Evolutionary conservation across 2,113 vertebrate genomes (phyloP).

Genomic region (Toxotes jaculatrix): DNA sequence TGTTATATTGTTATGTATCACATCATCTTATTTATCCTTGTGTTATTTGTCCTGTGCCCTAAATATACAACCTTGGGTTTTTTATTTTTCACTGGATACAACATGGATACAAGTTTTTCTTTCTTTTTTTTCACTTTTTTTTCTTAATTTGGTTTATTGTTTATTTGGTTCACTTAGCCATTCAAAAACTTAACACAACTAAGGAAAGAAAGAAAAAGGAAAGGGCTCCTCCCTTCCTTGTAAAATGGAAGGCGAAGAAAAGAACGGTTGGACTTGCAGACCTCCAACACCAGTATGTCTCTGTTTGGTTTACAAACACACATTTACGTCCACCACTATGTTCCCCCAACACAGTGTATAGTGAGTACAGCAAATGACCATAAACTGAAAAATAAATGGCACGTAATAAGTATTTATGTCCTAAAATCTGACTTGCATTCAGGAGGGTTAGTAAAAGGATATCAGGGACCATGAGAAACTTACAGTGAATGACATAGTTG

Average conservation of each 20-base stretch:
- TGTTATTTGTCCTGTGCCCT: too few relatives aligned
- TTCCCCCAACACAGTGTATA: background rate
- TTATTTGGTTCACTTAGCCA: too few relatives aligned
- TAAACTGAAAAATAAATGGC: background rate
- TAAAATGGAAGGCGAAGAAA: background rate
- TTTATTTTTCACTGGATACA: too few relatives aligned
- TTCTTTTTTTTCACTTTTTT: too few relatives aligned
- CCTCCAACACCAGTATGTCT: background rate
- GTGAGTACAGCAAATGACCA: background rate
- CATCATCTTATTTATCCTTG: too few relatives aligned
- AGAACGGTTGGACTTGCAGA: background rate
- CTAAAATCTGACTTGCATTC: background rate
- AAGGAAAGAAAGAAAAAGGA: too few relatives aligned
- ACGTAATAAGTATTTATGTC: background rate
- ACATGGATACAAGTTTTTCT: too few relatives aligned
- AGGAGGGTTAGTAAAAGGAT: background rate
- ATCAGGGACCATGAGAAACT: background rate
- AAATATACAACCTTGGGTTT: too few relatives aligned
- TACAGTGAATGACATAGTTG: background rate
- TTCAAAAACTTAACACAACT: too few relatives aligned
- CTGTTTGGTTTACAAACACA: slow-evolving; percentile 50
- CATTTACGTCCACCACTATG: slow-evolving; percentile 21
- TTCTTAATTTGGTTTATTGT: too few relatives aligned
- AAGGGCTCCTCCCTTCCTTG: too few relatives aligned
- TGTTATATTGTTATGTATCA: too few relatives aligned